Evolutionary conservation across 2,797 vertebrate species (phyloP).

Genomic region (Todus mexicanus): DNA sequence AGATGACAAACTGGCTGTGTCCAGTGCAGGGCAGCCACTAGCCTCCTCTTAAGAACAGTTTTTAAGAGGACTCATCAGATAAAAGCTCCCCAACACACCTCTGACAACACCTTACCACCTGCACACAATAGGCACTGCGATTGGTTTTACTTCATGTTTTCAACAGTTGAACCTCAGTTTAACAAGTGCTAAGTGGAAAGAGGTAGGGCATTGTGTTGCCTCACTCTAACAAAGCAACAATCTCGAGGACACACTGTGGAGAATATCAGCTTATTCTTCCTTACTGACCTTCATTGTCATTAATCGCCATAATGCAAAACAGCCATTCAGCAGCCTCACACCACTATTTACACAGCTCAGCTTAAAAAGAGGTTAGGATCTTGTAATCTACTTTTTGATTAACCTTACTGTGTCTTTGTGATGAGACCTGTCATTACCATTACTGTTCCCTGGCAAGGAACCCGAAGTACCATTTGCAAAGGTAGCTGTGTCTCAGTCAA

Average conservation of each 20-base stretch:
- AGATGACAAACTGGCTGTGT: neutral
- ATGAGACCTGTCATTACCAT: neutral
- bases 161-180: neutral
- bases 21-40: accelerated
- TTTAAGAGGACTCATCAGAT: neutral
- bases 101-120: neutral
- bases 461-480: slow-evolving; percentile 10
- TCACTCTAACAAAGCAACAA: neutral
- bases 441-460: slow-evolving; percentile 4
- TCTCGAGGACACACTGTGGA: neutral
- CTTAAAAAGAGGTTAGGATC: neutral
- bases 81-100: accelerated
- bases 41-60: neutral
- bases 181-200: neutral
- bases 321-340: neutral
- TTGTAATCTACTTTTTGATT: neutral
- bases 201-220: neutral
- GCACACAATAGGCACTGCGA: accelerated
- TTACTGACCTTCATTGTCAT: neutral
- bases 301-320: neutral
- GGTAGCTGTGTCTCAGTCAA: neutral
- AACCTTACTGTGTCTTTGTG: neutral
- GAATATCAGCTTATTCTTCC: neutral
- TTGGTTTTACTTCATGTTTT: neutral
- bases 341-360: neutral